Evolutionary conservation across 1,140 invertebrate genomes (phyloP), one percentile per base, ranked within the genome.

Genomic region (Apis cerana): DNA sequence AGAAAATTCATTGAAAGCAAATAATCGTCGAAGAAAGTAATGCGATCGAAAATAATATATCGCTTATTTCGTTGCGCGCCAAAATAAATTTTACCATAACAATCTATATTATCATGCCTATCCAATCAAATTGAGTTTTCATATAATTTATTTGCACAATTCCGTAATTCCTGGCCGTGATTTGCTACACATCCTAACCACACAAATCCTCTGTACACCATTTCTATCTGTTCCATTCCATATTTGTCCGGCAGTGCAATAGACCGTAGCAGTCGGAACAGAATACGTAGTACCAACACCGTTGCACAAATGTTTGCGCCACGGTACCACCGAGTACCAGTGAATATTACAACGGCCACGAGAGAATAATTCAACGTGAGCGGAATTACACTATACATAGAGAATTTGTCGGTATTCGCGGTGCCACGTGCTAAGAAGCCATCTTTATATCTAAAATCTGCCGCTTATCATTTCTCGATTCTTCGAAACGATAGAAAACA

Each of bases 241-340:
- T 82, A 82, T 82, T 77, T 68, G 76, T 75, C 54, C 59, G 43
- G 17, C 67, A 11, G 61, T 75, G 85, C 77, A 77, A 83, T 79
- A 78, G 85, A 75, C 70, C 83, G 80, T 78, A 58, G 71, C 65
- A 68, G 58, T 54, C 68, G 56, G 70, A 81, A 82, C 74, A 67
- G 50, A 79, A 85, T 71, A 56, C 48, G 76, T 79, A 84, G 76
- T 79, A 84, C 61, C 17, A 75, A 87, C 64, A 80, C 84, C n/a
- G 56, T 62, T 56, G 67, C 81, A 78, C 19, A 33, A 77, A 82
- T 78, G 81, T 82, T 82, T 82, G 81, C 72, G 61, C 43, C 74
- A 64, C 75, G 77, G 81, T 84, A 84, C 86, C 87, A 82, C 48
- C 72, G 67, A 84, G 86, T 88, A 77, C 84, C 82, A 87, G 74